Evolutionary conservation across 2,113 vertebrate genomes (phyloP), one percentile per base, ranked within the genome.

Genomic region (Oenanthe melanoleuca): DNA sequence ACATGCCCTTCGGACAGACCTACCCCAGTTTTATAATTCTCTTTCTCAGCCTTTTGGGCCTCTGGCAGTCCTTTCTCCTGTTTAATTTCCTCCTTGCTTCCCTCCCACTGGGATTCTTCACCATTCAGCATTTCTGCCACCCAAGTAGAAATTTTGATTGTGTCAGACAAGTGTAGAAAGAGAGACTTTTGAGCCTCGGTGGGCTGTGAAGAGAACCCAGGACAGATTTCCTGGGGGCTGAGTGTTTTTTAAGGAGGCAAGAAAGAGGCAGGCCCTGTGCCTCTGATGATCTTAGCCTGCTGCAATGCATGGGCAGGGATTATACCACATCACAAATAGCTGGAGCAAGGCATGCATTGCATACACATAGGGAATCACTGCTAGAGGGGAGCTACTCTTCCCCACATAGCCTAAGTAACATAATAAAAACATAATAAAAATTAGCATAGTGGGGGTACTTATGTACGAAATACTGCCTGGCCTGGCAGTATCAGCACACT

Each of bases 1-100:
- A 95, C 94, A 92, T 95, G 91, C 92, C 96, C 95, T 96, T 96
- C 23, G 84, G 94, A 91, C 86, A 96, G 92, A 96, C 94, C 93
- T 94, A 94, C 88, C 85, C 94, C 86, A 89, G 80, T 97, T 96
- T 95, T 93, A 92, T 95, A 97, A 97, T 95, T 96, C 90, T 82
- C 88, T 96, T 88, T 90, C 84, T 91, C 87, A 94, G 96, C 40
- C 73, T 70, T 74, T 91, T 86, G 92, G 80, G 86, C 92, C 92
- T 93, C 92, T 96, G 91, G 95, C 88, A 95, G 72, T 90, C 67
- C 74, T 97, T 91, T 96, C 91, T 92, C 95, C 77, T 86, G 44
- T 91, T 95, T 96, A 93, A 96, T 96, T 94, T 96, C 96, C 90
- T 96, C 44, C 86, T 93, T 96, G 79, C 91, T 70, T 96, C 81